Base-by-base conservation (phyloP, 2,113 vertebrate species). In the Zosterops japonicus region DNA sequence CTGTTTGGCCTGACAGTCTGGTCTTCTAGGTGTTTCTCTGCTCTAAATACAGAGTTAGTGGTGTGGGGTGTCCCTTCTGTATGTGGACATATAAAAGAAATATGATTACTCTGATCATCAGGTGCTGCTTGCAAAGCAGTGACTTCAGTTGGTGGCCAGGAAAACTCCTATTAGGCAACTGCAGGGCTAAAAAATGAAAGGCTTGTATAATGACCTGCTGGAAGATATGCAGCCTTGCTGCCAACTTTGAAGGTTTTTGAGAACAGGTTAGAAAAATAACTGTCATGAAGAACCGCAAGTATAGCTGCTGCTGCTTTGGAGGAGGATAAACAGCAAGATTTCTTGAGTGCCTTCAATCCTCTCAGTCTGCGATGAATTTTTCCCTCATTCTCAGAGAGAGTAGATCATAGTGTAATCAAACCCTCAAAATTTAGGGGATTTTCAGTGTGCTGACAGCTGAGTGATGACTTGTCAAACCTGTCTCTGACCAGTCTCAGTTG, bases 11-110 rank as follows among this genome's bases (percentile, higher is more conserved):
- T 79, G 39, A 11, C 12, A n/a, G 8, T 44, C 25, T 53, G 31
- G 17, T 69, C 6, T 67, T 41, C 5, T 10, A 20, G 17, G 22
- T 74, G 19, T 44, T 83, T 47, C 14, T n/a, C 0, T 77, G 21
- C 7, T 36, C 27, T 70, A 19, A 52, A 57, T 76, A 50, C 47
- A 65, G 23, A 42, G 15, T 33, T 50, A 25, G 2, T 42, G 12
- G 8, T 2, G 9, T 72, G 9, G 8, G 7, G 1, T 83, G 27
- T 8, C 28, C 39, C 11, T 68, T 31, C 35, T 64, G 0, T 50
- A 12, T 14, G 36, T 33, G 36, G 11, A 7, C 14, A 21, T 35
- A 2, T 0, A 55, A 42, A 41, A 80, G 10, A 36, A 63, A 7
- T 41, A 67, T 18, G 3, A 41, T 64, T 65, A 61, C 35, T 3